Evolutionary conservation across 2,113 vertebrate genomes (phyloP), one percentile per base, ranked within the genome.

Genomic region (Trichechus manatus): DNA sequence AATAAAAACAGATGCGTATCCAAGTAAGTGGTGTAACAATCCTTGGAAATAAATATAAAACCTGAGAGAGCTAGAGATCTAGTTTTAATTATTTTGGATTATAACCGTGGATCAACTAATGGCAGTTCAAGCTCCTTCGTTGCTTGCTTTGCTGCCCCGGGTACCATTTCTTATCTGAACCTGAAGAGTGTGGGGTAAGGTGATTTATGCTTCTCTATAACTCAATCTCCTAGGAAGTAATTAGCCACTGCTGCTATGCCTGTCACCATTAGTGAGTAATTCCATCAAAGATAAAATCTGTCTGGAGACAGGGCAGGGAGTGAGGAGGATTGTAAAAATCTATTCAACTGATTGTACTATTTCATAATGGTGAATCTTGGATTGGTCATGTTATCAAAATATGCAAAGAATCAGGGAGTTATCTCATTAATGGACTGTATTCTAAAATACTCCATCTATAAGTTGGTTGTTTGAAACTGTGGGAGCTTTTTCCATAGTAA

Each of bases 201-300:
- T 77, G 88, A 92, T 77, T 78, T 84, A 33, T 25, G 23, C 25
- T 85, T 90, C 44, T 89, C 87, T 39, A 77, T 87, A 59, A 79
- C 29, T 61, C 68, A 87, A 70, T 95, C 93, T 98, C 94, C 59
- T 53, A 31, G 75, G 88, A 98, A 93, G 64, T 93, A 91, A 95
- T 96, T 96, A 97, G 63, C 89, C 72, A 87, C 6, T 22, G 66
- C n/a, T 64, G 50, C 23, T 42, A 82, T 79, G 82, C 74, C 68
- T 50, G 33, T 86, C 77, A 88, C 79, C 56, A 70, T 89, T 70
- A 70, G 9, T 47, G 74, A 80, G 31, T 81, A 50, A 90, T 75
- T 95, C 82, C 31, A 31, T 70, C 47, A 53, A 39, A 80, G 91
- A 93, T 85, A 92, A 63, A 89, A 82, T 96, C 87, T 77, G 25